Evolutionary conservation across 1,140 invertebrate species (phyloP), one percentile per base, ranked within the genome.

Genomic region (Drosophila setifemur): DNA sequence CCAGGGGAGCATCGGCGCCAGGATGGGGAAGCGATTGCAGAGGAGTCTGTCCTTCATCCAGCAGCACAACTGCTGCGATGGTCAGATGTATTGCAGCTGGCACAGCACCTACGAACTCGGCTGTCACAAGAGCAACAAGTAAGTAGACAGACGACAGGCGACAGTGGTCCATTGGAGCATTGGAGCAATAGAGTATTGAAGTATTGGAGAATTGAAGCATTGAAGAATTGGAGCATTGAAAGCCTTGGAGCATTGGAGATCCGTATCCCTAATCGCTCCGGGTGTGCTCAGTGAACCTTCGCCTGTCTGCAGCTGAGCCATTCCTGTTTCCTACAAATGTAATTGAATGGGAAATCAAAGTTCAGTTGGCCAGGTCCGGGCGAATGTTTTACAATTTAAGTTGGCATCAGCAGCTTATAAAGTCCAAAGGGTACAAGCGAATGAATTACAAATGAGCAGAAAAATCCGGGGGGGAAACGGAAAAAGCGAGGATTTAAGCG

Each of bases 1-100:
- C 11, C 82, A 87, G 55, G 76, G 78, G 3, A 86, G 85, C 52
- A 85, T 83, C 3, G 85, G 85, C 6, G 73, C 73, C 43, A 74
- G 81, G 9, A 79, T 83, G 73, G 86, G 89, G 19, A 86, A 82
- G 33, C 82, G 73, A 47, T 89, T 69, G 76, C 91, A 85, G 75
- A 89, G 74, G 61, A 91, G 82, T 88, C 90, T 72, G 74, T 90
- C 68, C 26, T 89, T 87, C 67, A 90, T 89, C 23, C 75, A 89
- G 43, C 87, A 90, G 70, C 66, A 91, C 43, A 87, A 89, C 48
- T 89, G 88, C 67, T 89, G 87, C 47, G 83, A 89, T 25, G 83
- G 73, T 0, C 88, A 87, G 18, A 60, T 85, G 54, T 85, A 85
- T 45, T 88, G 86, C 63, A 85, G 67, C 45, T 89, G 78, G 44